These are phyloP conservation scores for Mormyrus hasselquistii DNA, from an alignment of 2,797 vertebrate species.

Conservation along the genomic window DNA sequence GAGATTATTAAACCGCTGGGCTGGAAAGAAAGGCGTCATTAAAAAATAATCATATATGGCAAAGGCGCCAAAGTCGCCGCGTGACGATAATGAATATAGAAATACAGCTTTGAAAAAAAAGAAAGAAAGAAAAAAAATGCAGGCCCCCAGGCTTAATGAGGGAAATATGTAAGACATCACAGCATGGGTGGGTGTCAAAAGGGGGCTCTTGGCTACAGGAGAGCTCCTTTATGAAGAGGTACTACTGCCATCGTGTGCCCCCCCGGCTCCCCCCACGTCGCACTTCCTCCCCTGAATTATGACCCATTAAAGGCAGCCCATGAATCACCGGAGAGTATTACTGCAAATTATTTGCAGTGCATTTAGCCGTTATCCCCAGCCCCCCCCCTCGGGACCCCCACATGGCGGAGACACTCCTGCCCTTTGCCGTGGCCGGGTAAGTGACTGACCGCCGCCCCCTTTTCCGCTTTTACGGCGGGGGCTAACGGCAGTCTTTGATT, in stretches of 20 bases:
- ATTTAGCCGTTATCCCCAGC: conserved; percentile 75
- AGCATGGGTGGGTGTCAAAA: conserved; percentile 73
- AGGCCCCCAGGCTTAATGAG: conserved; percentile 74
- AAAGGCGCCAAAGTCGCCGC: conserved; percentile 74
- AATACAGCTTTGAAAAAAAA: conserved; percentile 60
- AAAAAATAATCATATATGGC: conserved; percentile 88
- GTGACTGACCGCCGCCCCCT: conserved; percentile 65
- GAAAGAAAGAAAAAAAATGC: conserved; percentile 69
- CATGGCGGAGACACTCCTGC: conserved; percentile 73
- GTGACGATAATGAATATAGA: conserved; percentile 82
- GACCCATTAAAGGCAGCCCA: conserved; percentile 78
- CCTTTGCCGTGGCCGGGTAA: conserved; percentile 72
- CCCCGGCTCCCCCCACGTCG: conserved; percentile 65
- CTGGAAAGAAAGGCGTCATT: conserved; percentile 84
- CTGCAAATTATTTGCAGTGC: conserved; percentile 80
- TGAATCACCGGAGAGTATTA: conserved; percentile 81
- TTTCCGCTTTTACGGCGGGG: conserved; percentile 55
- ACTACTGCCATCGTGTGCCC: conserved; percentile 65
- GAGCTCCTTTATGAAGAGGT: conserved; percentile 70
- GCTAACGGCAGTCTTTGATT: conserved; percentile 65
- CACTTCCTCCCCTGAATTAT: conserved; percentile 70
- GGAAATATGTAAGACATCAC: conserved; percentile 84
- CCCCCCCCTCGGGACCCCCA: conserved; percentile 30
- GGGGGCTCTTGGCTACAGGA: conserved; percentile 60
- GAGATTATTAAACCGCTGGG: conserved; percentile 82